Base-by-base conservation (phyloP, 2,113 vertebrate species). In the Hemibagrus wyckioides region DNA sequence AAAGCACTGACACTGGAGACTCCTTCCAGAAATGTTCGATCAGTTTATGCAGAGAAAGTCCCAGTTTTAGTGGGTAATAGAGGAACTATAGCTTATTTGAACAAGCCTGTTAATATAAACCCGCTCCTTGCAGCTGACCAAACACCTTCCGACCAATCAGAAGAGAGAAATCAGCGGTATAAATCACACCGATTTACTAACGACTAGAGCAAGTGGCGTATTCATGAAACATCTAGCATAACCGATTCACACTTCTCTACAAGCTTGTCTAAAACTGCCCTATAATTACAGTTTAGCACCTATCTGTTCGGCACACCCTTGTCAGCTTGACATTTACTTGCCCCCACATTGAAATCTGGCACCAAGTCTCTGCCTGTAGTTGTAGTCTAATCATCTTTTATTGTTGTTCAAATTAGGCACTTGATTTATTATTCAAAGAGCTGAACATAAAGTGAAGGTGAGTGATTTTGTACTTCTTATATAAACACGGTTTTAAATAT, bases 281-380 rank as follows among this genome's bases (percentile, higher is more conserved):
- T 76, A 48, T 76, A 50, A 76, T 50, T 76, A 76, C 13, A 76
- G 41, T 48, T 48, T 48, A 28, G 73, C 73, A 76, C 41, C 73
- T 76, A 48, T n/a, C 73, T 48, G 73, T n/a, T 48, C 15, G 41
- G 25, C 73, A n/a, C 15, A 13, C 73, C 73, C 41, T 76, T 48
- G 41, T 15, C 73, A 76, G 23, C 25, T 76, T 76, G 73, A n/a
- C 25, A 48, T 50, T 76, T 76, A 76, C 28, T 76, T 76, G 25
- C 73, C 73, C 41, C 73, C 25, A 28, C 48, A 25, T 7, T 76
- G 41, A 76, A 17, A 48, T 4, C 10, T 15, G 41, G 73, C 73
- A 48, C 71, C 1, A 3, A 21, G 33, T 19, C 67, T 39, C 17
- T 44, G 21, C 71, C 71, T 75, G 71, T 28, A 41, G 39, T 28